Evolutionary conservation across 2,113 vertebrate genomes (phyloP).

Genomic region (Rhinichthys klamathensis): DNA sequence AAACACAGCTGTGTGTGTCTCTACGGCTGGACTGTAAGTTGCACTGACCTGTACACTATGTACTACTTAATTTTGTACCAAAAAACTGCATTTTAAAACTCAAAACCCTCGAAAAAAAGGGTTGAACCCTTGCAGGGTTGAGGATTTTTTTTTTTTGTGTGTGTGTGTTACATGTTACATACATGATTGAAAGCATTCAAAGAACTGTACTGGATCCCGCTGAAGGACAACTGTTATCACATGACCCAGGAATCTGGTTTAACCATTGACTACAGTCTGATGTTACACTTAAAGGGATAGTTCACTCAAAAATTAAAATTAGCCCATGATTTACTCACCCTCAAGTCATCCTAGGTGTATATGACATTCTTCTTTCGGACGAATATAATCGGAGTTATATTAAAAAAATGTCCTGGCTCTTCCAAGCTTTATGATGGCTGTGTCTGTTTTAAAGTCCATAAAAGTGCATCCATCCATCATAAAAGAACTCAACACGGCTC

Average conservation of each 20-base stretch:
- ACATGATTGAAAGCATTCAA: background rate
- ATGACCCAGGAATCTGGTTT: background rate
- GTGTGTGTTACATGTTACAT: background rate
- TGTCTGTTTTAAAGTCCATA: no score
- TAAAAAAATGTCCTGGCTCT: no score
- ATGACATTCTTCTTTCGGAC: no score
- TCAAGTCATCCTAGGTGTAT: no score
- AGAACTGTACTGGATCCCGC: background rate
- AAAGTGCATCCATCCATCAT: no score
- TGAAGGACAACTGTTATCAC: conserved; percentile 2
- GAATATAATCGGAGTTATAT: no score
- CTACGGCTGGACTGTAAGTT: background rate
- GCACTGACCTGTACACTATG: conserved; percentile 18
- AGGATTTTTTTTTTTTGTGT: no score
- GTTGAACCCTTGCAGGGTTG: no score
- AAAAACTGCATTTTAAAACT: background rate
- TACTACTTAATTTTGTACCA: background rate
- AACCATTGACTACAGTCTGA: conserved; percentile 18
- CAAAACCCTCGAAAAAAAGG: background rate
- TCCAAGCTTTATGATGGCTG: no score
- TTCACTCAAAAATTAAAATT: no score
- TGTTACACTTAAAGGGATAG: background rate
- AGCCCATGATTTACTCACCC: no score
- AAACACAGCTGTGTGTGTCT: conserved; percentile 51
- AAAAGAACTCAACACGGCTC: no score